These are phyloP conservation scores for Ranitomeya variabilis DNA, from an alignment of 2,113 vertebrate genomes.

Conservation along the genomic window DNA sequence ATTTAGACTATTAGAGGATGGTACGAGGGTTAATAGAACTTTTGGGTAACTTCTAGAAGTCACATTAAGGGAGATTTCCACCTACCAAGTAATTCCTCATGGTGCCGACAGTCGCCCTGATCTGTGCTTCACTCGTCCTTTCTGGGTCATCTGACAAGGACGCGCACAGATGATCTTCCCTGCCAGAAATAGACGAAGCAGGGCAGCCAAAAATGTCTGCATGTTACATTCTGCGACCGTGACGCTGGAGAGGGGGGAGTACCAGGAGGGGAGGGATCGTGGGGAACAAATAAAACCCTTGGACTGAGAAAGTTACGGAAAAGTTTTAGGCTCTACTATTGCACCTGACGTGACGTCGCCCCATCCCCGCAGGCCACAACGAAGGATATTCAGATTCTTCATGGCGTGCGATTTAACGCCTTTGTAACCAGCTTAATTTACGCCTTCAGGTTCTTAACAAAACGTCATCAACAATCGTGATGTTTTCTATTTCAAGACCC, in stretches of 20 bases:
- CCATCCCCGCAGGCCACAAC: too few relatives aligned
- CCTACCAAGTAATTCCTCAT: conserved; percentile 35
- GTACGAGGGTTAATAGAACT: background rate
- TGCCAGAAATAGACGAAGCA: conserved; percentile 1
- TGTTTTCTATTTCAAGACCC: too few relatives aligned
- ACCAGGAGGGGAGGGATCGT: background rate
- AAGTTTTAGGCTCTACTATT: background rate
- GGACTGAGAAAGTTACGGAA: background rate
- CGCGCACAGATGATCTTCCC: background rate
- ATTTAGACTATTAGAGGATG: background rate
- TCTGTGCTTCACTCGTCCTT: background rate
- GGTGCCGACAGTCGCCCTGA: background rate
- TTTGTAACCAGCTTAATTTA: background rate
- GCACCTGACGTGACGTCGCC: background rate
- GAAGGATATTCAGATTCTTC: background rate
- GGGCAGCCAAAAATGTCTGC: background rate
- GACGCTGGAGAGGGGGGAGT: background rate
- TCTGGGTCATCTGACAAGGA: conserved; percentile 40
- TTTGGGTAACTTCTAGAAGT: background rate
- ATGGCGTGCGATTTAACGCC: background rate
- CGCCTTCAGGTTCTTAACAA: too few relatives aligned
- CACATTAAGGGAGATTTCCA: background rate
- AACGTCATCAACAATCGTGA: too few relatives aligned
- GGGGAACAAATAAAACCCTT: background rate
- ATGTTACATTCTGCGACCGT: background rate